These are phyloP conservation scores for Cryptoblepharus egeriae DNA, from an alignment of 2,797 vertebrate genomes.

Conservation along the genomic window DNA sequence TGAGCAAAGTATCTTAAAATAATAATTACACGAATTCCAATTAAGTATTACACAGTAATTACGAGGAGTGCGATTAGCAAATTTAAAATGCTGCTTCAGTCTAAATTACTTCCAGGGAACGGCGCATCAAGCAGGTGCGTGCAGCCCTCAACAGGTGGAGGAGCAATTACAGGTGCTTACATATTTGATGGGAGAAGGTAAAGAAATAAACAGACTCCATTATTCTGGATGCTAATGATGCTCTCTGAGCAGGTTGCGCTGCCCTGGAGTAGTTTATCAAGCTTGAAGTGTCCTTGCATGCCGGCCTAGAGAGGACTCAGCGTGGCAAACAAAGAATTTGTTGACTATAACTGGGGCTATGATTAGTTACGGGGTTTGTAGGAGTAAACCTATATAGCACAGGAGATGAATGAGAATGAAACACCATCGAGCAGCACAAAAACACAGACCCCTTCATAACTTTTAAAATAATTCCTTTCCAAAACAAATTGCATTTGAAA, in stretches of 20 bases:
- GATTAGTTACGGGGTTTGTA: background rate
- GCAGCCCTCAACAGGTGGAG: slow-evolving; percentile 32
- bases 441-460: no score
- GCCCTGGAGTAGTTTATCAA: slow-evolving; percentile 18
- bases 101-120: slow-evolving; percentile 49
- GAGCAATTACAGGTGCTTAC: slow-evolving; percentile 29
- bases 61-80: slow-evolving; percentile 71
- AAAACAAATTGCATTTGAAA: no score
- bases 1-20: slow-evolving; percentile 73
- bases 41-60: slow-evolving; percentile 72
- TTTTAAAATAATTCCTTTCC: no score
- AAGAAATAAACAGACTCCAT: slow-evolving; percentile 23
- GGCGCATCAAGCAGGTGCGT: slow-evolving; percentile 58
- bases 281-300: slow-evolving; percentile 8
- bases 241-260: background rate
- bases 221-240: background rate
- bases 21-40: slow-evolving; percentile 77
- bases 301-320: background rate
- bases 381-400: background rate
- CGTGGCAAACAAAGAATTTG: background rate
- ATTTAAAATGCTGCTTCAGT: slow-evolving; percentile 58
- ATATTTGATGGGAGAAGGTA: background rate
- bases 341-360: background rate
- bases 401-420: background rate
- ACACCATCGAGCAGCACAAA: no score